A percentile compares a stretch with the other conserved stretches of the same genome.
Conservation (phyloP, 2,797 vertebrate species). For the Acridotheres tristis region DNA sequence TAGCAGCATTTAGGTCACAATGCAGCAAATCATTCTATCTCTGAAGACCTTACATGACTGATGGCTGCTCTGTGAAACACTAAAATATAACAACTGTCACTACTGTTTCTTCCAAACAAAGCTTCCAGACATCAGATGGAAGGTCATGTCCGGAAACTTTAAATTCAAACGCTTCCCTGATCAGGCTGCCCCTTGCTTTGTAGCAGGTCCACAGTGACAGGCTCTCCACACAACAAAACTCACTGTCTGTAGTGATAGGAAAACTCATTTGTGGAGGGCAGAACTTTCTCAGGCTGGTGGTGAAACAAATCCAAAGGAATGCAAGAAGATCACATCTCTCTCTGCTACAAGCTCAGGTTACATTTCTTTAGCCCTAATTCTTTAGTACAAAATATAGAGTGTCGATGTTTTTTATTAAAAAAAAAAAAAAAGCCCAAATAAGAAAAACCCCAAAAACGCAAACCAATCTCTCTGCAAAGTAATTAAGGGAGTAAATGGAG, state of each 20-base stretch:
- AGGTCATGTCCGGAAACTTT: neutral
- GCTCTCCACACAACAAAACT: neutral
- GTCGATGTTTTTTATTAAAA: neutral
- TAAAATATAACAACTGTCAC: neutral
- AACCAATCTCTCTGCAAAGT: neutral
- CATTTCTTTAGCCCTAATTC: neutral
- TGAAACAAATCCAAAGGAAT: neutral
- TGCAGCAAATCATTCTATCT: neutral
- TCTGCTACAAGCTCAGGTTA: neutral
- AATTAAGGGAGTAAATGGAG: neutral
- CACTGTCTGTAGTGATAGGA: neutral
- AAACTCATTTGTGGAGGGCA: neutral
- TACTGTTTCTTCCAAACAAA: neutral
- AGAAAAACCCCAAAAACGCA: rapidly evolving
- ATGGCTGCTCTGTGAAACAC: neutral
- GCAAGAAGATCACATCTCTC: rapidly evolving
- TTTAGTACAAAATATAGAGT: neutral
- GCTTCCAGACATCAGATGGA: neutral
- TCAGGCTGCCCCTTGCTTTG: neutral
- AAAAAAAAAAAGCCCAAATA: neutral
- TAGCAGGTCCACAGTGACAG: neutral
- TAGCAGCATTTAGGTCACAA: neutral
- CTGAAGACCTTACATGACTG: neutral
- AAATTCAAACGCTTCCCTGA: neutral
- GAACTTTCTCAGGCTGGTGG: neutral